Evolutionary conservation across 2,888 invertebrate species (phyloP), one percentile per base, ranked within the genome.

Genomic region (Phragmatobia fuliginosa): DNA sequence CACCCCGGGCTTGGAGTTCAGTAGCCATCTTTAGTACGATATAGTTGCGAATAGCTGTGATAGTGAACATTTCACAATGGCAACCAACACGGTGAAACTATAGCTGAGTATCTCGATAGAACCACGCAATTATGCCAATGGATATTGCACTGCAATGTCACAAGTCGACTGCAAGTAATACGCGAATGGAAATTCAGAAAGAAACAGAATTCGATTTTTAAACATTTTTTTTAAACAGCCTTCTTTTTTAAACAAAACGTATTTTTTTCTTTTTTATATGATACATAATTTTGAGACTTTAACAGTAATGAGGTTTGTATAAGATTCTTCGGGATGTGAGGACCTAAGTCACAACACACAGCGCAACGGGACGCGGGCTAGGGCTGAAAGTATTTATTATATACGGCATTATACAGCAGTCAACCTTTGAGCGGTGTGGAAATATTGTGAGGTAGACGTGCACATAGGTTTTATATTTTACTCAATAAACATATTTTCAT

Each of bases 81-180:
- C 36, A 33, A 16, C 5, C 32, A 21, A 25, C 36, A 49, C 28
- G 4, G 41, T 31, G 56, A 38, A 45, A n/a, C 60, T 28, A 63
- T 67, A 60, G 60, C 56, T 14, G 25, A 49, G 41, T 64, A 64
- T 45, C 49, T n/a, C 64, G 49, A 45, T 36, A 64, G 36, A 41
- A 16, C 32, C 16, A 28, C 25, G 45, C 31, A 65, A 65, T 69
- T 60, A 69, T 31, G 38, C 58, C 45, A 21, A 58, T 25, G 31
- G 11, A 62, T 58, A 32, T 65, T 52, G 33, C 65, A 33, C 25
- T 56, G n/a, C 36, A 56, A 52, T 10, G 18, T n/a, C 6, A 10
- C 63, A 4, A 32, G n/a, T 25, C 32, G 36, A 16, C 10, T 38
- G 28, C 25, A 11, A 56, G 11, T 25, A 25, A 6, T 3, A 28